These are phyloP conservation scores for Pseudorhiza aurosa DNA, from an alignment of 30 jellyfish, hydroid and myxozoan species.

Conservation along the genomic window DNA sequence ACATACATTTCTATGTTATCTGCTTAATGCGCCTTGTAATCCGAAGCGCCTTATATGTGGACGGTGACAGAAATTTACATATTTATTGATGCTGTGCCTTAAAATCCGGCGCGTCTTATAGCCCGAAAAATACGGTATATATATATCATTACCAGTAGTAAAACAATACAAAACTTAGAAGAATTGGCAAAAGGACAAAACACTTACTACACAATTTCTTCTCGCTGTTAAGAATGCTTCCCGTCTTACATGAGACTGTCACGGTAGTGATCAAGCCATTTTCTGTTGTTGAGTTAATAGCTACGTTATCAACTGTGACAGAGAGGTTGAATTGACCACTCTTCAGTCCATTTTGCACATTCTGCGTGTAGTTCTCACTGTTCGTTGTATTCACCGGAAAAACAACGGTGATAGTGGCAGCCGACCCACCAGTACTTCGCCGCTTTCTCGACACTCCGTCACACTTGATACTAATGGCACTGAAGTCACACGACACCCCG, in stretches of 20 bases:
- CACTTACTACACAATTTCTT: conserved; percentile 15
- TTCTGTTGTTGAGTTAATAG: conserved; percentile 40
- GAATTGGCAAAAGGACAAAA: neutral
- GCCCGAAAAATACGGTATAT: too few relatives aligned
- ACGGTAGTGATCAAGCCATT: conserved; percentile 29
- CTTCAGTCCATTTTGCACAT: conserved; percentile 39
- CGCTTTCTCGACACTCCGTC: conserved; percentile 68
- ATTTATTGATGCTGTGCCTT: too few relatives aligned
- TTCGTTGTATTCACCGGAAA: conserved; percentile 60
- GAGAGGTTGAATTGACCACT: conserved; percentile 34
- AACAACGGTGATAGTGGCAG: conserved; percentile 30
- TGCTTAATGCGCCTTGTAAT: too few relatives aligned
- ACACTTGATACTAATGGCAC: conserved; percentile 60
- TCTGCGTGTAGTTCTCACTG: conserved; percentile 35
- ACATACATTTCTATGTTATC: too few relatives aligned
- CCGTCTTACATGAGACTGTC: conserved; percentile 18
- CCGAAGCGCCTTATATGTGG: too few relatives aligned
- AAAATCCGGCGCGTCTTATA: too few relatives aligned
- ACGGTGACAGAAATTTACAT: too few relatives aligned
- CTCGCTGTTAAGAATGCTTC: conserved; percentile 22
- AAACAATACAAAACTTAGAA: too few relatives aligned
- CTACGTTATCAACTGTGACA: conserved; percentile 30
- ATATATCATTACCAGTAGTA: too few relatives aligned
- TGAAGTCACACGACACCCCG: conserved; percentile 84
- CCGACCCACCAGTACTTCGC: conserved; percentile 57